A percentile compares a stretch with the other conserved stretches of the same genome.
These are phyloP conservation scores for Drosophila malerkotliana DNA, from an alignment of 1,140 invertebrate species.

Conservation along the genomic window DNA sequence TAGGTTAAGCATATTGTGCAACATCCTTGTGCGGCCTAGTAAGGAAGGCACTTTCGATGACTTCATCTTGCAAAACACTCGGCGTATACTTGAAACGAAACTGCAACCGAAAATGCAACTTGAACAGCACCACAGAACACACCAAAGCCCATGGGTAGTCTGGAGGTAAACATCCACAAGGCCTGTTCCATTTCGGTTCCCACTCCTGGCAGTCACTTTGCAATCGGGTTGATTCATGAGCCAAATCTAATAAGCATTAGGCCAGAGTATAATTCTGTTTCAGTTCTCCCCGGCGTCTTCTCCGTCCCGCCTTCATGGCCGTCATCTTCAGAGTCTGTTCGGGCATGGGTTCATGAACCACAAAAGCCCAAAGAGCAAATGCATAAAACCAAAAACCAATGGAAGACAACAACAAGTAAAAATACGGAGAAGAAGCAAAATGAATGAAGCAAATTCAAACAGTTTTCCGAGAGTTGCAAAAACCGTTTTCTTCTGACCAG, in stretches of 20 bases:
- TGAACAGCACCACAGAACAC: not conserved
- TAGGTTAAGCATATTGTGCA: conserved; percentile 22
- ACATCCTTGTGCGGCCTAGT: conserved; percentile 26
- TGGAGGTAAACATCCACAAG: conserved; percentile 12
- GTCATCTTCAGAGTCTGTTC: conserved; percentile 2
- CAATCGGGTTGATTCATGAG: conserved; percentile 70
- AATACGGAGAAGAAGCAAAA: conserved; percentile 26
- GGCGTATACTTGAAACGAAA: conserved; percentile 48
- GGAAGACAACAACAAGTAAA: conserved; percentile 36
- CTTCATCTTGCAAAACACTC: conserved; percentile 30
- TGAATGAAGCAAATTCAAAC: conserved; percentile 55
- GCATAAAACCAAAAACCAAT: conserved; percentile 58
- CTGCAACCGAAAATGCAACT: conserved; percentile 9
- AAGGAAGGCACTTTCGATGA: conserved; percentile 22
- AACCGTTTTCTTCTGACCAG: conserved; percentile 69
- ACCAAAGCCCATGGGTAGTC: conserved; percentile 1
- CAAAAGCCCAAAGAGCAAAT: conserved; percentile 57
- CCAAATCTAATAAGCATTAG: conserved; percentile 81
- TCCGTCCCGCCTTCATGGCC: no score
- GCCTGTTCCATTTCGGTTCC: conserved; percentile 22
- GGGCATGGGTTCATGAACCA: conserved; percentile 46
- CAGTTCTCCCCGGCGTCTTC: not conserved
- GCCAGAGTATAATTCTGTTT: conserved; percentile 29
- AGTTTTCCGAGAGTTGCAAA: conserved; percentile 64
- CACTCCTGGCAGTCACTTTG: conserved; percentile 42